Conservation (phyloP, 37 sponge, comb jelly and placozoan species). For the Cladorhizidae sp. region DNA sequence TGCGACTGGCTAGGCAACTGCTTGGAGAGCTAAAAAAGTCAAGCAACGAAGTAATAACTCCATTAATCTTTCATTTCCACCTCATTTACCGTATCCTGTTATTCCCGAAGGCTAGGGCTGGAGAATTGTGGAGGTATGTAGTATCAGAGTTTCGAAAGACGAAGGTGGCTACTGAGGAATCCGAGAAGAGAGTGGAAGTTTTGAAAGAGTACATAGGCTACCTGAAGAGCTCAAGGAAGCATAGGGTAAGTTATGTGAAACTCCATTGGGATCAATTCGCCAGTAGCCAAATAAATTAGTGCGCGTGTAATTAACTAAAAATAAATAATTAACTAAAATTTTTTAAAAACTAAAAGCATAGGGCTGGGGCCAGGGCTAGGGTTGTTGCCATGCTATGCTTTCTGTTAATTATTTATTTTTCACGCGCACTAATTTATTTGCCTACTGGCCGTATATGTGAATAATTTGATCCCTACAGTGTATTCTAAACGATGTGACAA, state of each 20-base stretch:
- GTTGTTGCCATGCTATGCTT: too few relatives aligned
- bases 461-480: too few relatives aligned
- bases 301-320: too few relatives aligned
- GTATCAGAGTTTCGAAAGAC: not conserved
- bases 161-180: not conserved
- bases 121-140: conserved; percentile 21
- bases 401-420: too few relatives aligned
- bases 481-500: too few relatives aligned
- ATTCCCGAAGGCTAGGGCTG: not conserved
- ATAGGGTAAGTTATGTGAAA: conserved; percentile 32
- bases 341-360: not conserved
- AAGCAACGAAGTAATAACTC: not conserved
- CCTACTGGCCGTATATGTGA: too few relatives aligned
- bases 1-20: conserved; percentile 15
- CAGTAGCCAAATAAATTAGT: too few relatives aligned
- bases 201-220: conserved; percentile 41
- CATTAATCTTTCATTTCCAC: not conserved
- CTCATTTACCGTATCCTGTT: not conserved
- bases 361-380: too few relatives aligned
- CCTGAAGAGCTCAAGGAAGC: conserved; percentile 48
- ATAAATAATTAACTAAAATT: not conserved
- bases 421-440: too few relatives aligned
- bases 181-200: not conserved
- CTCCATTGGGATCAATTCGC: too few relatives aligned
- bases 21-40: conserved; percentile 32